A percentile compares a stretch with the other conserved stretches of the same genome.
These are phyloP conservation scores for Oreochromis grahami DNA, from an alignment of 2,797 vertebrate genomes.

Conservation along the genomic window DNA sequence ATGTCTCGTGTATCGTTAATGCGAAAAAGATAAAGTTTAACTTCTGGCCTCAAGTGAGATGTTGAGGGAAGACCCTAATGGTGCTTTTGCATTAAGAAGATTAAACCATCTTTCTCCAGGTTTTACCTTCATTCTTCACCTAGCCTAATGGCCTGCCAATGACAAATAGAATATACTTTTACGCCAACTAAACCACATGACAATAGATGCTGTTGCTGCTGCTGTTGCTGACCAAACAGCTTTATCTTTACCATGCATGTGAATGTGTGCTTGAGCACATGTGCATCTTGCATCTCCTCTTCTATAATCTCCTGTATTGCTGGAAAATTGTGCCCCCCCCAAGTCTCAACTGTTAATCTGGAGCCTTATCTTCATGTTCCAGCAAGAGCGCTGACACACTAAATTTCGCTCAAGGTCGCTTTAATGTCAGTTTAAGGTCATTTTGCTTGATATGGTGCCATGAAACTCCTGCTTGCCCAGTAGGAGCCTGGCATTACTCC, in stretches of 20 bases:
- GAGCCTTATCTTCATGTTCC: constrained; percentile 71
- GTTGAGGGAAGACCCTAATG: constrained; percentile 55
- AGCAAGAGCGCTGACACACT: constrained; percentile 59
- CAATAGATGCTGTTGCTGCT: constrained; percentile 17
- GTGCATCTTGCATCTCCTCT: constrained; percentile 34
- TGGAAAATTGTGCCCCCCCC: constrained; percentile 34
- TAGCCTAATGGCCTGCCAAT: constrained; percentile 18
- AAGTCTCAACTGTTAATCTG: constrained; percentile 66
- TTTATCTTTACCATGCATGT: constrained; percentile 4
- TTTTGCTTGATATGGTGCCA: constrained; percentile 48
- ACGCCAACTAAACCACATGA: constrained; percentile 38
- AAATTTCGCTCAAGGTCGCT: constrained; percentile 70
- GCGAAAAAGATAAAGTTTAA: constrained; percentile 50
- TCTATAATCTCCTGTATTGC: constrained; percentile 60
- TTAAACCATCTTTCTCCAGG: constrained; percentile 46
- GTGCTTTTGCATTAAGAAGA: constrained; percentile 61
- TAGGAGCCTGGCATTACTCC: constrained; percentile 53
- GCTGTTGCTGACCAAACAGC: constrained; percentile 32
- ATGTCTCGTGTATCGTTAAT: constrained; percentile 45
- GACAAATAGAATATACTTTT: constrained; percentile 23
- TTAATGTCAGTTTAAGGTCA: constrained; percentile 76
- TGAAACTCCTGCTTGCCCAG: constrained; percentile 54
- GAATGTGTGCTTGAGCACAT: background rate
- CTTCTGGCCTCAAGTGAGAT: constrained; percentile 19
- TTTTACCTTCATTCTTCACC: constrained; percentile 35